These are phyloP conservation scores for Plectrocnemia conspersa DNA, from an alignment of 1,140 invertebrate genomes.

Conservation along the genomic window DNA sequence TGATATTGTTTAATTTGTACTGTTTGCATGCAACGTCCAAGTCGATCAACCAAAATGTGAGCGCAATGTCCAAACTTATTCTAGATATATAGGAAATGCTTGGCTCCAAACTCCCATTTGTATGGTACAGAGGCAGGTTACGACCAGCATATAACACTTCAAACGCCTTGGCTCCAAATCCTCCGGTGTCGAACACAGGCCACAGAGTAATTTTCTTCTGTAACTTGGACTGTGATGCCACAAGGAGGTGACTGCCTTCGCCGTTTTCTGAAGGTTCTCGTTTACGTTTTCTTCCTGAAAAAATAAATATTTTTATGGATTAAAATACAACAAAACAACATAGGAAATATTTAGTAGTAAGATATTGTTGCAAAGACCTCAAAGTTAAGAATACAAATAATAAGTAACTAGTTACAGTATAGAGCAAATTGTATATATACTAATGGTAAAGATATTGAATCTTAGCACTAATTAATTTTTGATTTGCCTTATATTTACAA, in stretches of 20 bases:
- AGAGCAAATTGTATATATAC: too few species aligned
- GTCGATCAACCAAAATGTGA: constrained; percentile 1
- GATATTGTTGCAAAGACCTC: too few species aligned
- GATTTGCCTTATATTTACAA: too few species aligned
- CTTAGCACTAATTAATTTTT: too few species aligned
- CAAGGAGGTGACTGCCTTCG: constrained; percentile 40
- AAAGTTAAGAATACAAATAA: too few species aligned
- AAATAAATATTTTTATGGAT: neutral
- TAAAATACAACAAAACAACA: neutral
- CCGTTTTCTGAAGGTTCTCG: constrained; percentile 39
- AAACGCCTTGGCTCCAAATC: constrained; percentile 37
- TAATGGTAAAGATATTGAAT: too few species aligned
- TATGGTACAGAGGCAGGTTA: neutral
- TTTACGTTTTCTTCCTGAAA: constrained; percentile 48
- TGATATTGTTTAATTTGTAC: constrained; percentile 25
- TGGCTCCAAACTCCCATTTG: neutral
- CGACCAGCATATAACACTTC: neutral
- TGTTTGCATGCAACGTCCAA: constrained; percentile 16
- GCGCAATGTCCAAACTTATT: constrained; percentile 3
- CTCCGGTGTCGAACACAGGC: constrained; percentile 51
- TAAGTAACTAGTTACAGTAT: too few species aligned
- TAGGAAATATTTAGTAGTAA: too few species aligned
- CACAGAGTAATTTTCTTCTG: constrained; percentile 47
- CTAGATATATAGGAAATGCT: constrained; percentile 10
- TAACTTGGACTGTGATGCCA: constrained; percentile 38